These are phyloP conservation scores for Protobothrops mucrosquamatus DNA, from an alignment of 2,113 vertebrate genomes.

Conservation along the genomic window DNA sequence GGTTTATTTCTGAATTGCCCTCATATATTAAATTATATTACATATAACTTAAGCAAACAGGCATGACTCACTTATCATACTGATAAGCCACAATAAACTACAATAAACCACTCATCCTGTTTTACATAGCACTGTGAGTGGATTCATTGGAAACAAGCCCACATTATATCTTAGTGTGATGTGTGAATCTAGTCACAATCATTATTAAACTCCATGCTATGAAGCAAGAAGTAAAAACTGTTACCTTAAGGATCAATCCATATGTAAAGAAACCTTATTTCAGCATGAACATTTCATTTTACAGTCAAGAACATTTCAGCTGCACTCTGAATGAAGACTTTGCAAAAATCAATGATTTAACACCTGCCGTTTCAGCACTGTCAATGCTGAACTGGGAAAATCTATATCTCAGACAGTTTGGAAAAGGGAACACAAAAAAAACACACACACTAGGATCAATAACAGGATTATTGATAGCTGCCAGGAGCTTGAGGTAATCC, in stretches of 20 bases:
- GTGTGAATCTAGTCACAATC: background rate
- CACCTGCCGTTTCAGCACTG: background rate
- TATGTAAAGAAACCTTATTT: background rate
- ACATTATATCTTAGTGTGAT: background rate
- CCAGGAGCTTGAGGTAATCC: background rate
- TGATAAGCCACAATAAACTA: background rate
- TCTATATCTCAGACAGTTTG: conserved; percentile 10
- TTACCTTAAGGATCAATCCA: background rate
- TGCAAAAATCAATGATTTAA: conserved; percentile 6
- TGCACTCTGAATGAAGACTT: background rate
- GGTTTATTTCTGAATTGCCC: too few species aligned
- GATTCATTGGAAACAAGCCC: background rate
- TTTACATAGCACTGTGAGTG: background rate
- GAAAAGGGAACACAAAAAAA: background rate
- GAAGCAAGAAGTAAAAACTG: background rate
- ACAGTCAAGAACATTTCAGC: background rate
- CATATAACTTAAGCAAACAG: background rate
- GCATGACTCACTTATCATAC: background rate
- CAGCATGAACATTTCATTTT: background rate
- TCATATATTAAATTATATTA: background rate
- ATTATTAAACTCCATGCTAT: background rate
- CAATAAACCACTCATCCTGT: background rate
- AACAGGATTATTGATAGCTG: background rate
- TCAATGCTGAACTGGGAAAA: conserved; percentile 9
- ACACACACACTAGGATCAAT: background rate